phyloP scores from a whole-genome alignment of 2,113 vertebrate genomes.

The Calidris pygmaea region DNA sequence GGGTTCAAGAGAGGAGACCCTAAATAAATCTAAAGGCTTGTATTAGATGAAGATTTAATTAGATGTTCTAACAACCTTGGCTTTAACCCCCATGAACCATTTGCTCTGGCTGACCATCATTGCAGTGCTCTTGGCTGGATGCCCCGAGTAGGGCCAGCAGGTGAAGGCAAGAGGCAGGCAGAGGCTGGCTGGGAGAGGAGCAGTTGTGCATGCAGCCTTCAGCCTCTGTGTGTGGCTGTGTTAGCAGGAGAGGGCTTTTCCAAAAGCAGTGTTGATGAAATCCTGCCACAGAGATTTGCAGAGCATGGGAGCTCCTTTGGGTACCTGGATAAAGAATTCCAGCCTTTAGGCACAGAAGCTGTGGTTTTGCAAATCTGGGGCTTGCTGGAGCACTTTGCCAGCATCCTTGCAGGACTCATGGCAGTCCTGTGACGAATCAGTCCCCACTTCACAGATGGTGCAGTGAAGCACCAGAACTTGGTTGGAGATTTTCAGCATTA shows the following conservation, averaged over 20 bases:
- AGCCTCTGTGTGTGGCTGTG: fast-evolving
- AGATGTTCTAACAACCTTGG: neutral
- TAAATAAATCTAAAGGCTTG: neutral
- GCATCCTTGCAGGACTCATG: fast-evolving
- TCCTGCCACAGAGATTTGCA: fast-evolving
- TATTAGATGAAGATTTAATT: neutral
- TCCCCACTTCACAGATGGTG: fast-evolving
- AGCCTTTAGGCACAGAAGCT: fast-evolving
- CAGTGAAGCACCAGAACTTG: neutral
- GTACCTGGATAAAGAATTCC: neutral
- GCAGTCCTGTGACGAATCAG: neutral
- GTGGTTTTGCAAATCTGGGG: fast-evolving
- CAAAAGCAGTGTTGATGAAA: fast-evolving
- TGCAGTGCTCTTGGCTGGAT: neutral
- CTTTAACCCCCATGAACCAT: neutral
- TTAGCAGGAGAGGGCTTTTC: neutral
- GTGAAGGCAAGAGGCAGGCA: fast-evolving
- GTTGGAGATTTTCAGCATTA: neutral
- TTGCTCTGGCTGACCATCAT: neutral
- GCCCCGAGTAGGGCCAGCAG: fast-evolving
- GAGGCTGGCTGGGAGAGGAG: neutral
- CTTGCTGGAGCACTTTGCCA: fast-evolving
- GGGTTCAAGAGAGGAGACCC: neutral
- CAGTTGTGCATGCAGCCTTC: fast-evolving
- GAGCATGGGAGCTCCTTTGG: fast-evolving